These are phyloP conservation scores for Cetoscarus ocellatus DNA, from an alignment of 2,797 vertebrate species.

Conservation along the genomic window DNA sequence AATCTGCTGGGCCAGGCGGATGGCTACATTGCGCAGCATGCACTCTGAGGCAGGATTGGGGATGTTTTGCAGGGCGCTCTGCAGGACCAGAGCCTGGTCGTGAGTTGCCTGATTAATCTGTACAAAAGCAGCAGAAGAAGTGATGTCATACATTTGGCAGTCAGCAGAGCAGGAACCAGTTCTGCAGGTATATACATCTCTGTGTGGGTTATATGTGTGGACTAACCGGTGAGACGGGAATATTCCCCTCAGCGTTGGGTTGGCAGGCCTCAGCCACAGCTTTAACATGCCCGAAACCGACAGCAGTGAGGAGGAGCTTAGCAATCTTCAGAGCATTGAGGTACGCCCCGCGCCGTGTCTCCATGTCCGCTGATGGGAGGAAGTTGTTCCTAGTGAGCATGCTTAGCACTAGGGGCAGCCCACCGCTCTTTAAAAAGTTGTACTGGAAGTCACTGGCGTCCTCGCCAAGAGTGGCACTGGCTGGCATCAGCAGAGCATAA, in stretches of 20 bases:
- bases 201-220: constrained; percentile 1
- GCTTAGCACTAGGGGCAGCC: constrained; percentile 95
- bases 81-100: constrained; percentile 98
- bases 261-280: constrained; percentile 99
- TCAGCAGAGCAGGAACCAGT: constrained; percentile 19
- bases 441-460: constrained; percentile 98
- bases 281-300: constrained; percentile 97
- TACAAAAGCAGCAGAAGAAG: constrained; percentile 48
- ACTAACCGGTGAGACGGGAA: constrained; percentile 93
- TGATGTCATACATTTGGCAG: constrained; percentile 11
- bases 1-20: constrained; percentile 98
- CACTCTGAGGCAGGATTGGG: constrained; percentile 98
- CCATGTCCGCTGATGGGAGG: constrained; percentile 97
- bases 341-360: constrained; percentile 97
- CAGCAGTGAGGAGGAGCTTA: constrained; percentile 95
- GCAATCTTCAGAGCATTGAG: constrained; percentile 98
- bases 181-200: constrained; percentile 16
- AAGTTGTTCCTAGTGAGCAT: constrained; percentile 99
- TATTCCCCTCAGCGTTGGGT: constrained; percentile 93
- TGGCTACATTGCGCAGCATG: constrained; percentile 99
- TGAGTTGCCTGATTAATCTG: constrained; percentile 98
- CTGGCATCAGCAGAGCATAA: constrained; percentile 99
- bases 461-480: constrained; percentile 96
- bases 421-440: constrained; percentile 98
- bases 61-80: constrained; percentile 98